These are phyloP conservation scores for Cercopithecus neglectus DNA, from an alignment of 2,797 vertebrate genomes.

Conservation along the genomic window DNA sequence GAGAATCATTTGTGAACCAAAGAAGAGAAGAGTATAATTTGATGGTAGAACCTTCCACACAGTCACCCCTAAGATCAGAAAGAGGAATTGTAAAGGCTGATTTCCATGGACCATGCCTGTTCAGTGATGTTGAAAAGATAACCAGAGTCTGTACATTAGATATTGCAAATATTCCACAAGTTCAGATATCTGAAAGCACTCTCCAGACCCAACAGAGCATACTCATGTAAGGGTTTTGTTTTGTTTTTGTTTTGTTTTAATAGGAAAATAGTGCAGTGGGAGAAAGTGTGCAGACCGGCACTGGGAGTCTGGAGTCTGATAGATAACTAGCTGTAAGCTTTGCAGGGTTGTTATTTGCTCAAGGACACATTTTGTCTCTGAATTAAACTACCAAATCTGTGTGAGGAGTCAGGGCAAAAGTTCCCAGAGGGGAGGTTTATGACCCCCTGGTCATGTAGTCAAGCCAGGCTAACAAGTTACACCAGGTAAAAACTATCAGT, in stretches of 20 bases:
- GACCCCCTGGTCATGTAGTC: not conserved
- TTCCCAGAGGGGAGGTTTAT: not conserved
- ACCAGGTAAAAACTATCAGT: not conserved
- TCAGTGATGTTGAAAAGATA: not conserved
- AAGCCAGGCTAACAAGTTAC: not conserved
- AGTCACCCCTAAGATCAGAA: not conserved
- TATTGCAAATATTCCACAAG: not conserved
- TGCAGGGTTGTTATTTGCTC: not conserved
- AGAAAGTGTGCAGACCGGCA: not conserved
- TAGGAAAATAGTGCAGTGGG: not conserved
- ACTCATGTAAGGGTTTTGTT: not conserved
- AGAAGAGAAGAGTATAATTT: not conserved
- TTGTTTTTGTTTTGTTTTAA: not conserved
- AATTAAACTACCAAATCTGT: not conserved
- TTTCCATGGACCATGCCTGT: not conserved
- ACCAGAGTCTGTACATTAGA: not conserved
- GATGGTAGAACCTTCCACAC: not conserved
- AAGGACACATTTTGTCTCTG: not conserved
- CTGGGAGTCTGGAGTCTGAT: not conserved
- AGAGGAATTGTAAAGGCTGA: not conserved
- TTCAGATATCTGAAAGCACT: not conserved
- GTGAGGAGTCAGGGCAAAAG: not conserved
- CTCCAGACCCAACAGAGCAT: not conserved
- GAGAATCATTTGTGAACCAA: not conserved
- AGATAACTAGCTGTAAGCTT: not conserved